Conservation (phyloP, 2,888 invertebrate genomes). For the Epistrophe grossulariae region DNA sequence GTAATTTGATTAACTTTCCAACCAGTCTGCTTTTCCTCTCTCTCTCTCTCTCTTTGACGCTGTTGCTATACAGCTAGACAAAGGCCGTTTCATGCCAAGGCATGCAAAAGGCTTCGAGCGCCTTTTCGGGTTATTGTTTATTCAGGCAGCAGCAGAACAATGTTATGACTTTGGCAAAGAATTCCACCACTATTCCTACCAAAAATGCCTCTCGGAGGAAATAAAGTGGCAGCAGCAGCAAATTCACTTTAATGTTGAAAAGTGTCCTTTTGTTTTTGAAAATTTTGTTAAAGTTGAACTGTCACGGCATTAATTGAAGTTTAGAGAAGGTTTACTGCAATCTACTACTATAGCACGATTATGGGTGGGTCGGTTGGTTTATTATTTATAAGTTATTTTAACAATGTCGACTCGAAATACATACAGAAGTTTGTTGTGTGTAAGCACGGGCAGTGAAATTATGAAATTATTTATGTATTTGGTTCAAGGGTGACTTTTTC, state of each 20-base stretch:
- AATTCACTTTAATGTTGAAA: neutral
- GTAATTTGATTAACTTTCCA: slow-evolving; percentile 67
- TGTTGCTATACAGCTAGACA: neutral
- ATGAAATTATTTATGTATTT: neutral
- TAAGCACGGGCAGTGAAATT: neutral
- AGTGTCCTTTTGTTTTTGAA: slow-evolving; percentile 8
- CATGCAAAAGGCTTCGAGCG: slow-evolving; percentile 13
- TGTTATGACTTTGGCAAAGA: slow-evolving; percentile 22
- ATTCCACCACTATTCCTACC: neutral
- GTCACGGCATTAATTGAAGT: slow-evolving; percentile 22
- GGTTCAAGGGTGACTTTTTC: neutral
- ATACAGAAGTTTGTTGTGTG: neutral
- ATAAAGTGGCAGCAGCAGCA: neutral
- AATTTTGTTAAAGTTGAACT: slow-evolving; percentile 13
- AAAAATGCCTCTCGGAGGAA: slow-evolving; percentile 23
- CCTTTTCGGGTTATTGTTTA: slow-evolving; percentile 25
- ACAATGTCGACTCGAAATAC: neutral
- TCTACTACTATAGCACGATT: neutral
- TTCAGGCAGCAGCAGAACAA: neutral
- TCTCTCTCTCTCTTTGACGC: too few species aligned
- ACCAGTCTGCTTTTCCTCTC: neutral
- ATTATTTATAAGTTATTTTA: neutral
- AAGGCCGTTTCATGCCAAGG: neutral
- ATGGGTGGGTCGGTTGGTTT: neutral
- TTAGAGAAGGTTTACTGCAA: neutral